phyloP scores from a whole-genome alignment of 2,888 invertebrate genomes.

The Venustoraphidia nigricollis region DNA sequence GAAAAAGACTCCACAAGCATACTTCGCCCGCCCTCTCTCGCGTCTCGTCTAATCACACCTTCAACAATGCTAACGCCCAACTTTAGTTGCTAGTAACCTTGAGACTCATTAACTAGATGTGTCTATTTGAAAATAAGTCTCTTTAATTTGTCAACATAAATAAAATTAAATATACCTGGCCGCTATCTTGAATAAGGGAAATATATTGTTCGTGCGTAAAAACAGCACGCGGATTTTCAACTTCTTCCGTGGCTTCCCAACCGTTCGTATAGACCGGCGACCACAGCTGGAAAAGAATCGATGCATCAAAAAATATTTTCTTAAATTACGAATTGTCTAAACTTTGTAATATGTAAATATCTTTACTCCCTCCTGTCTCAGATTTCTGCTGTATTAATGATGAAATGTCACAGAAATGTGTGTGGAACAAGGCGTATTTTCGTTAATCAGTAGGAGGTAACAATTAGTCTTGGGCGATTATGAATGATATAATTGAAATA shows the following conservation, averaged over 20 bases:
- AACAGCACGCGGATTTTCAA: constrained; percentile 47
- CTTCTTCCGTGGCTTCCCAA: constrained; percentile 46
- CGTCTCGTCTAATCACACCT: no score
- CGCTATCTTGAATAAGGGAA: constrained; percentile 61
- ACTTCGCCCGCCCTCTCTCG: no score
- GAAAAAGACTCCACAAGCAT: no score
- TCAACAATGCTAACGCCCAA: no score
- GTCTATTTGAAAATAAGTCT: not conserved
- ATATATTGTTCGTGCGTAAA: constrained; percentile 73
- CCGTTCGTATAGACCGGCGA: constrained; percentile 55
- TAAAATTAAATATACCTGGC: constrained; percentile 35
- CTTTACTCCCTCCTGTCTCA: no score
- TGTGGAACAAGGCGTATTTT: no score
- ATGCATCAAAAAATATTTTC: not conserved
- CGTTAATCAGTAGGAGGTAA: no score
- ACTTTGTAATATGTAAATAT: not conserved
- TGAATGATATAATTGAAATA: no score
- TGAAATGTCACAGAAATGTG: no score
- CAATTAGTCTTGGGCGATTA: no score
- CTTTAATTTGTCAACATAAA: not conserved
- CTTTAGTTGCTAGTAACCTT: no score
- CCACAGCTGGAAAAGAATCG: constrained; percentile 45
- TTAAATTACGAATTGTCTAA: not conserved
- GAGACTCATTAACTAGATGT: constrained; percentile 2
- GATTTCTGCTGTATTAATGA: no score